Conservation (phyloP, 2,797 vertebrate species). For the Todus mexicanus region DNA sequence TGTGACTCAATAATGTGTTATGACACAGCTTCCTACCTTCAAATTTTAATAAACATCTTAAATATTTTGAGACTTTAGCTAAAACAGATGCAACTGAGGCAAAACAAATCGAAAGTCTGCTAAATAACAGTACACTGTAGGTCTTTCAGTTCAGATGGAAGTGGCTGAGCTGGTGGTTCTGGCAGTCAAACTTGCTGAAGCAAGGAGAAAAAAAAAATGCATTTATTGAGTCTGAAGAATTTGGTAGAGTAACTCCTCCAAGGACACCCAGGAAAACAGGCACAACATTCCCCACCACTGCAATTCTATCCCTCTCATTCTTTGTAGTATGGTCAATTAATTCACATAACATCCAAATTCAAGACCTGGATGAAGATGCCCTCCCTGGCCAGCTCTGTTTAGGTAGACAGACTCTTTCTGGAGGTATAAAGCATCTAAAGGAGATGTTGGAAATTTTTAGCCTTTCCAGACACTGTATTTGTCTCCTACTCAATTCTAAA, state of each 20-base stretch:
- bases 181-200: background rate
- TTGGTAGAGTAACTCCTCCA: background rate
- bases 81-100: background rate
- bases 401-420: background rate
- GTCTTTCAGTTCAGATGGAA: background rate
- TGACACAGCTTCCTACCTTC: background rate
- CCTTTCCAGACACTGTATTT: background rate
- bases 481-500: slow-evolving; percentile 52
- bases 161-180: background rate
- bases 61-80: background rate
- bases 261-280: background rate
- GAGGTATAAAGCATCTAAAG: background rate
- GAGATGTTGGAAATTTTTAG: background rate
- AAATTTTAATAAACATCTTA: background rate
- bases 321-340: background rate
- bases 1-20: background rate
- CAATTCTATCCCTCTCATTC: background rate
- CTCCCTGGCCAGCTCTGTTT: background rate
- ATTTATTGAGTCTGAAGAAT: background rate
- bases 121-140: background rate
- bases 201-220: background rate
- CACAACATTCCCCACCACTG: background rate
- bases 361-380: background rate
- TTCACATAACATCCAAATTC: background rate
- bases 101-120: background rate